These are phyloP conservation scores for Columba janthina DNA, from an alignment of 2,113 vertebrate genomes.

Conservation along the genomic window DNA sequence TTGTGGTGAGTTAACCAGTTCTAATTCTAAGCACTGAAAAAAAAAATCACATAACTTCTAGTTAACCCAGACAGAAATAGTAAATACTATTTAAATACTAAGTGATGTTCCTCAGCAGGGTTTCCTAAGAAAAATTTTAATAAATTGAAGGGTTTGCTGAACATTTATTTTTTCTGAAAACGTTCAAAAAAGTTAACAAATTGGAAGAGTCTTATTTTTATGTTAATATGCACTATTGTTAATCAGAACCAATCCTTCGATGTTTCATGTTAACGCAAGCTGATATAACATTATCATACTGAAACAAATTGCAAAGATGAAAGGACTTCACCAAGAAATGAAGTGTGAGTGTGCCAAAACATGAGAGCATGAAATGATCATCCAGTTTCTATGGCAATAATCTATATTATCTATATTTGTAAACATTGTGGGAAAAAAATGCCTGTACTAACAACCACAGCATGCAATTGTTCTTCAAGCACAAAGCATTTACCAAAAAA, in stretches of 20 bases:
- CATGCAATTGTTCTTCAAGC: background rate
- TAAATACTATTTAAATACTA: background rate
- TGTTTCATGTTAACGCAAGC: background rate
- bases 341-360: background rate
- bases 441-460: background rate
- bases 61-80: background rate
- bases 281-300: background rate
- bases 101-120: background rate
- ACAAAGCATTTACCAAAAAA: background rate
- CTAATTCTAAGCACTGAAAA: background rate
- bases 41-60: background rate
- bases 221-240: background rate
- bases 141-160: background rate
- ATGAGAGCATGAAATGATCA: background rate
- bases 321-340: background rate
- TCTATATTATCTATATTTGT: conserved; percentile 20
- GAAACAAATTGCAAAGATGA: background rate
- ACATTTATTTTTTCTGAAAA: background rate
- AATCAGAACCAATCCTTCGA: background rate
- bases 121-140: background rate
- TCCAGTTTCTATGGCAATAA: conserved; percentile 24
- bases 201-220: background rate
- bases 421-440: background rate
- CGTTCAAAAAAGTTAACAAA: background rate
- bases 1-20: background rate